Conservation (phyloP, 2,113 vertebrate species). For the Collichthys lucidus region DNA sequence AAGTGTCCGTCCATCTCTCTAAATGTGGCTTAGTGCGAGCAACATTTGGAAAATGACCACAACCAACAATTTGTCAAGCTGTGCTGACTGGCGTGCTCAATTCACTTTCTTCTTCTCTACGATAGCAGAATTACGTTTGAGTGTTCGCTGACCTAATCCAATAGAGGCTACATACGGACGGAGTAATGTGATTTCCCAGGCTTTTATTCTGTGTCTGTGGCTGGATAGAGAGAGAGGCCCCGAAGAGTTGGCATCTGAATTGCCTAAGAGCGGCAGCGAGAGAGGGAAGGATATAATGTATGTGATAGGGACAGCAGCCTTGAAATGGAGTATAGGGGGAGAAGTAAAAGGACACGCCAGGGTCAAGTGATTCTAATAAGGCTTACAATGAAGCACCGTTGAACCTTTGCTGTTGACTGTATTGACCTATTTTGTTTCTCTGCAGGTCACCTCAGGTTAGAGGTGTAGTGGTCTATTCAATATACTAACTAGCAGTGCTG, state of each 20-base stretch:
- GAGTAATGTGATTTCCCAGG: slow-evolving; percentile 81
- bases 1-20: slow-evolving; percentile 52
- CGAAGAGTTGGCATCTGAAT: slow-evolving; percentile 75
- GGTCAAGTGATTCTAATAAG: slow-evolving; percentile 59
- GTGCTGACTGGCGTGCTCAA: slow-evolving; percentile 64
- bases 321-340: slow-evolving; percentile 18
- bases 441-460: slow-evolving; percentile 36
- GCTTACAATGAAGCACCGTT: slow-evolving; percentile 25
- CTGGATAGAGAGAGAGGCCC: slow-evolving; percentile 71
- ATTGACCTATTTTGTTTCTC: slow-evolving; percentile 18
- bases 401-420: slow-evolving; percentile 35
- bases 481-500: slow-evolving; percentile 13
- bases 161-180: slow-evolving; percentile 76
- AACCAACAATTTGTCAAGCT: slow-evolving; percentile 77
- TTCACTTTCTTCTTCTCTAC: slow-evolving; percentile 73
- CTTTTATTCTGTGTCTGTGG: slow-evolving; percentile 81
- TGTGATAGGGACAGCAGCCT: slow-evolving; percentile 46
- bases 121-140: slow-evolving; percentile 79
- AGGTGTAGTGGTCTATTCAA: background rate
- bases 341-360: slow-evolving; percentile 29
- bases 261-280: slow-evolving; percentile 48
- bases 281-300: slow-evolving; percentile 55
- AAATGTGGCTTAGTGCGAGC: slow-evolving; percentile 57
- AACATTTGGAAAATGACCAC: slow-evolving; percentile 76
- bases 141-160: slow-evolving; percentile 78